phyloP scores from a whole-genome alignment of 2,113 vertebrate species.

The Datnioides undecimradiatus region DNA sequence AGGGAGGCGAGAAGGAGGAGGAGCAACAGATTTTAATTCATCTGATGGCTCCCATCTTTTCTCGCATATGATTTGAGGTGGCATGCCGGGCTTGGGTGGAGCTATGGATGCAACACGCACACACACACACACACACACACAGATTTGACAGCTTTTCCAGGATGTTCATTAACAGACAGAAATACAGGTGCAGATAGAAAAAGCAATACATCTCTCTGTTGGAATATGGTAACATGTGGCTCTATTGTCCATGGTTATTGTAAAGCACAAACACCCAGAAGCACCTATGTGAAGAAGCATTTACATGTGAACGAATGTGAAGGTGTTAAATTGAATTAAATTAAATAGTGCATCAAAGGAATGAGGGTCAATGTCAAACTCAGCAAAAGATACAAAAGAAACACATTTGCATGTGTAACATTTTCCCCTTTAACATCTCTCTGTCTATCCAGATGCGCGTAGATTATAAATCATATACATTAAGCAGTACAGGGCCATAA shows the following conservation, averaged over 20 bases:
- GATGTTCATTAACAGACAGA: slow-evolving; percentile 43
- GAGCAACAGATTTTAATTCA: slow-evolving; percentile 79
- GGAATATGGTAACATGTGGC: slow-evolving; percentile 2
- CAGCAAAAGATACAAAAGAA: background rate
- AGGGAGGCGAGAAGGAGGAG: slow-evolving; percentile 46
- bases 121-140: slow-evolving; percentile 14
- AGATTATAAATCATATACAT: slow-evolving; percentile 59
- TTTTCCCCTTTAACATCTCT: slow-evolving; percentile 11
- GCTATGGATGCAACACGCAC: slow-evolving; percentile 8
- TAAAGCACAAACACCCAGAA: background rate
- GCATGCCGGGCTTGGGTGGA: slow-evolving; percentile 50
- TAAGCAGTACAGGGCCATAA: slow-evolving; percentile 22
- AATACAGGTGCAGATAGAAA: slow-evolving; percentile 30
- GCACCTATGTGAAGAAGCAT: background rate
- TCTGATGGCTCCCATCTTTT: slow-evolving; percentile 72
- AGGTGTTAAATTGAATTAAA: background rate
- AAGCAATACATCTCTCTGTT: slow-evolving; percentile 4
- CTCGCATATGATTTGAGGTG: slow-evolving; percentile 66
- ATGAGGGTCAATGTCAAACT: background rate
- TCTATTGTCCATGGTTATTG: background rate
- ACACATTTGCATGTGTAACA: background rate
- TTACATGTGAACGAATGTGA: background rate
- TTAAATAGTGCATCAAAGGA: background rate
- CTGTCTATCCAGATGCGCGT: slow-evolving; percentile 19
- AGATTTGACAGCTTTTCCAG: slow-evolving; percentile 14